Evolutionary conservation across 1,140 invertebrate genomes (phyloP).

Genomic region (Euwallacea similis): DNA sequence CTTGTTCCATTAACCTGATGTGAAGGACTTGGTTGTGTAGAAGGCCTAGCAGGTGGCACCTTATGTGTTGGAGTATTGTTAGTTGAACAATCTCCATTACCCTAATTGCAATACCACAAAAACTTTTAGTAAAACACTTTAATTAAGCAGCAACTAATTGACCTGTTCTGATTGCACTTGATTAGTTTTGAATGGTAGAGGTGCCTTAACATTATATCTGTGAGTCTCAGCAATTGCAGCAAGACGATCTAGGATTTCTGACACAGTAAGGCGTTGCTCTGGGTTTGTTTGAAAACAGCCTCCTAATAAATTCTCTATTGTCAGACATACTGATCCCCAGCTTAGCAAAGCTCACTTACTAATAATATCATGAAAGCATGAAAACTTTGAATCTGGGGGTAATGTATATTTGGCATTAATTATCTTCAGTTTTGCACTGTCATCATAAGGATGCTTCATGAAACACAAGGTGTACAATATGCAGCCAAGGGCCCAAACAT

Average conservation of each 20-base stretch:
- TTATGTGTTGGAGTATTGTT: conserved; percentile 29
- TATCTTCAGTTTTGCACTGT: conserved; percentile 93
- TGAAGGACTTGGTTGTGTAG: conserved; percentile 45
- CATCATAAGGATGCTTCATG: conserved; percentile 95
- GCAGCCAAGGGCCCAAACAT: conserved; percentile 98
- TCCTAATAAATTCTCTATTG: conserved; percentile 54
- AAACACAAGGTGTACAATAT: conserved; percentile 91
- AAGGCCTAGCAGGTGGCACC: conserved; percentile 49
- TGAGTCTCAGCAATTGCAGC: conserved; percentile 85
- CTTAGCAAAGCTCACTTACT: conserved; percentile 59
- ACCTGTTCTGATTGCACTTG: conserved; percentile 20
- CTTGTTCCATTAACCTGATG: conserved; percentile 30
- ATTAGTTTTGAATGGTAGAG: conserved; percentile 55
- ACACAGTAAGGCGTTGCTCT: conserved; percentile 72
- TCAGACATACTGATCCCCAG: not conserved
- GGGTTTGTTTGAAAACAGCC: conserved; percentile 86
- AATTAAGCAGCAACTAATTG: not conserved
- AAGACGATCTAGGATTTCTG: conserved; percentile 78
- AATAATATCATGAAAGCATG: conserved; percentile 89
- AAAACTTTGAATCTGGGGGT: conserved; percentile 77
- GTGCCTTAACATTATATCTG: conserved; percentile 75
- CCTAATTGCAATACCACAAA: not conserved
- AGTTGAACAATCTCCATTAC: conserved; percentile 21
- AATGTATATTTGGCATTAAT: conserved; percentile 94
- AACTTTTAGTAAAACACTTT: not conserved